These are phyloP conservation scores for Anoplius nigerrimus DNA, from an alignment of 2,888 invertebrate species.

Conservation along the genomic window DNA sequence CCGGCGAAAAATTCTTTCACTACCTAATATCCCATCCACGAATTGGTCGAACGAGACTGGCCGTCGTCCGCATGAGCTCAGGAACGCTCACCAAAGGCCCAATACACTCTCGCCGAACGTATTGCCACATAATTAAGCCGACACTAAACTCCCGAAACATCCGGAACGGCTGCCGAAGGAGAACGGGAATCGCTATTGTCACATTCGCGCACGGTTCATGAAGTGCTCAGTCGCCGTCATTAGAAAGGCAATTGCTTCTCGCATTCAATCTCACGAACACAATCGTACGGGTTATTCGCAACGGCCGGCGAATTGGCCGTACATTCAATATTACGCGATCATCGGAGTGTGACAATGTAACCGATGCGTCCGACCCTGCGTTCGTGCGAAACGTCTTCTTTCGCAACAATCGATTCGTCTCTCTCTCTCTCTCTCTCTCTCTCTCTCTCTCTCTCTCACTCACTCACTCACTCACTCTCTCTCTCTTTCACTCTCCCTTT, in stretches of 20 bases:
- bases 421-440: conserved; percentile 36
- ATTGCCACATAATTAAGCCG: too few relatives aligned
- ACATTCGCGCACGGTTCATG: background rate
- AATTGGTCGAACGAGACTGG: too few relatives aligned
- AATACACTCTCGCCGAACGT: too few relatives aligned
- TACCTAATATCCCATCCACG: too few relatives aligned
- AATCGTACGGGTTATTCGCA: conserved; percentile 65
- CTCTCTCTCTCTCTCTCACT: conserved; percentile 18
- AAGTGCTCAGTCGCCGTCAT: conserved; percentile 17
- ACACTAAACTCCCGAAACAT: too few relatives aligned
- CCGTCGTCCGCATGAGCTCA: too few relatives aligned
- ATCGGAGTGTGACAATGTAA: conserved; percentile 61
- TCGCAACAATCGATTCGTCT: conserved; percentile 45
- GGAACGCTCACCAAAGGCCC: too few relatives aligned
- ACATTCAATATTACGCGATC: conserved; percentile 70
- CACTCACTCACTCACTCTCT: too few relatives aligned
- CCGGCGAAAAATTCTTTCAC: too few relatives aligned
- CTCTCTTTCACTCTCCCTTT: conserved; percentile 49
- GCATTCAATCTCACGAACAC: conserved; percentile 22
- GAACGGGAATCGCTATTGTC: too few relatives aligned
- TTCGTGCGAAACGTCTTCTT: conserved; percentile 49
- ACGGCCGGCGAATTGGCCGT: conserved; percentile 64
- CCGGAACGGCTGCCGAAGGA: too few relatives aligned
- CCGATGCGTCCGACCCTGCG: conserved; percentile 38
- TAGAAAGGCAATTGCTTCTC: conserved; percentile 21